phyloP scores from a whole-genome alignment of 2,113 vertebrate species.

The Hippolais icterina region DNA sequence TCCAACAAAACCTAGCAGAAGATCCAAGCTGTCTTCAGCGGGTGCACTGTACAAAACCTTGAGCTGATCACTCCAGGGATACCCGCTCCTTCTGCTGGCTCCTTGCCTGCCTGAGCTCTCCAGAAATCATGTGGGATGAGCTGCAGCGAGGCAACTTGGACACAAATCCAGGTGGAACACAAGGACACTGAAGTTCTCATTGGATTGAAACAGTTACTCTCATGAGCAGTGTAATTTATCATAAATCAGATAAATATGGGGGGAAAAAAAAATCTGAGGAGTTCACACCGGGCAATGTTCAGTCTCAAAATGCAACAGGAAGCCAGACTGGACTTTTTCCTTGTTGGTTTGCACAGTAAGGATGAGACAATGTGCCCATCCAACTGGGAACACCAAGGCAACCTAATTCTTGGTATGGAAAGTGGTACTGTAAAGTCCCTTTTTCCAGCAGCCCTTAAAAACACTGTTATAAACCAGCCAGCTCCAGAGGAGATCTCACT shows the following conservation, averaged over 20 bases:
- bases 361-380: not conserved
- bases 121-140: not conserved
- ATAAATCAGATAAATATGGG: not conserved
- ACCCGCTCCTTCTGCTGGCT: not conserved
- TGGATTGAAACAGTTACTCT: not conserved
- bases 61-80: rapidly evolving
- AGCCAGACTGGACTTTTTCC: not conserved
- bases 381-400: not conserved
- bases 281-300: not conserved
- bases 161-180: not conserved
- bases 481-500: not conserved
- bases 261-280: not conserved
- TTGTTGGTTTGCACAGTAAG: not conserved
- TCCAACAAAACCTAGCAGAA: not conserved
- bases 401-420: not conserved
- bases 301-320: not conserved
- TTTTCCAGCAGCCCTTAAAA: not conserved
- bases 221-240: not conserved
- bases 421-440: not conserved
- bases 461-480: not conserved
- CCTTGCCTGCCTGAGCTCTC: not conserved
- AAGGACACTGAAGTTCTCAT: not conserved
- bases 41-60: not conserved
- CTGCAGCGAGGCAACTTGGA: not conserved
- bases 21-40: not conserved